These are phyloP conservation scores for Rhopalosiphum maidis DNA, from an alignment of 1,140 invertebrate genomes.

Conservation along the genomic window DNA sequence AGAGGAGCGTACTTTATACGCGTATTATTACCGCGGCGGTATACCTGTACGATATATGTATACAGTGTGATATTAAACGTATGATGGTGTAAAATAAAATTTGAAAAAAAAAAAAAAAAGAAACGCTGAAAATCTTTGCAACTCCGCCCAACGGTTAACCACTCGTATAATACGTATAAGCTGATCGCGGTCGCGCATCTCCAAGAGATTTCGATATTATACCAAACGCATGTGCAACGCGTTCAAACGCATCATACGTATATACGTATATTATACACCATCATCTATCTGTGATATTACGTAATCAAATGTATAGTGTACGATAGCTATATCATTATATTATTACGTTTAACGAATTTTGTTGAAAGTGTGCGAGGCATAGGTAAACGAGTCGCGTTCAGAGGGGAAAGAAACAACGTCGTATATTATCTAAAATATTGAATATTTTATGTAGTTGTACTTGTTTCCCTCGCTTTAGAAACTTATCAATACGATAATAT, in stretches of 20 bases:
- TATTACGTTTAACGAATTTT: background rate
- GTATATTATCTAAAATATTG: background rate
- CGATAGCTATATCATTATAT: background rate
- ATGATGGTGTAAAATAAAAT: background rate
- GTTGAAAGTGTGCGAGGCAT: background rate
- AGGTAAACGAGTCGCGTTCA: background rate
- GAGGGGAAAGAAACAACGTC: too few relatives aligned
- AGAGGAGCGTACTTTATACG: background rate
- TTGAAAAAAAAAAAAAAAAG: background rate
- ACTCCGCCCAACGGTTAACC: slow-evolving; percentile 23
- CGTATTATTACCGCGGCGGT: background rate
- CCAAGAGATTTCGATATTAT: background rate
- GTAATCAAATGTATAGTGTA: background rate
- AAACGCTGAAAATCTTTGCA: background rate
- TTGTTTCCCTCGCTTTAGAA: background rate
- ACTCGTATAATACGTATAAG: background rate
- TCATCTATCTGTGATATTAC: background rate
- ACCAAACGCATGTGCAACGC: background rate
- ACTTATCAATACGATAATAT: background rate
- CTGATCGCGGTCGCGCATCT: background rate
- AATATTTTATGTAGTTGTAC: background rate
- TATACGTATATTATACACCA: background rate
- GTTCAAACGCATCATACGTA: background rate
- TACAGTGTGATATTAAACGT: background rate
- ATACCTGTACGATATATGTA: background rate